phyloP scores from a whole-genome alignment of 2,888 invertebrate species.

The Cerastoderma edule region DNA sequence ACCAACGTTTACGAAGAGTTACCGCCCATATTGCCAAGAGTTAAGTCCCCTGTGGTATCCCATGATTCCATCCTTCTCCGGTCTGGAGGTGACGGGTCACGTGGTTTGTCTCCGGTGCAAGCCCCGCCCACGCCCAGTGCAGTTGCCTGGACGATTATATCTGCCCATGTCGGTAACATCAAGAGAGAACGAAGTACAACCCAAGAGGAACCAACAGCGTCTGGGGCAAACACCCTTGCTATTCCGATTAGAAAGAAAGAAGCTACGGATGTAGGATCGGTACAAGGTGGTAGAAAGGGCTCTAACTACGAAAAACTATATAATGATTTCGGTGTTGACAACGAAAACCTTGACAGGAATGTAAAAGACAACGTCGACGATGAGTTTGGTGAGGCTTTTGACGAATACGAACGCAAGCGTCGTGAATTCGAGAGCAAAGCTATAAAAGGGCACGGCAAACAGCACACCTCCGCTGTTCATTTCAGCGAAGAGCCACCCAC shows the following conservation, averaged over 20 bases:
- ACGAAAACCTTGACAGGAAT: background rate
- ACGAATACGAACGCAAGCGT: conserved; percentile 13
- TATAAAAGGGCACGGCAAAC: conserved; percentile 28
- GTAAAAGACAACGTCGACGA: background rate
- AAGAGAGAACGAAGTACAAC: no score
- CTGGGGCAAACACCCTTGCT: no score
- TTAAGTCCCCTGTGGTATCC: background rate
- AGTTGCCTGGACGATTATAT: conserved; percentile 16
- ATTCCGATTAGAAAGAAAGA: no score
- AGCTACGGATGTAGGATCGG: background rate
- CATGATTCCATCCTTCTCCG: background rate
- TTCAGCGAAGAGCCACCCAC: conserved; percentile 17
- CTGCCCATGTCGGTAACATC: no score
- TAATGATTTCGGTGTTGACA: background rate
- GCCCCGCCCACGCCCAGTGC: conserved; percentile 23
- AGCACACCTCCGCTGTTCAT: conserved; percentile 29
- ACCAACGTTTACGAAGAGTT: conserved; percentile 40
- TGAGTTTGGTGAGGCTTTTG: background rate
- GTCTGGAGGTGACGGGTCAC: conserved; percentile 11
- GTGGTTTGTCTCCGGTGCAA: conserved; percentile 8
- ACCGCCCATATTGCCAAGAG: conserved; percentile 27
- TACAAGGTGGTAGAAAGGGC: background rate
- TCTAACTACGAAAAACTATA: conserved; percentile 6
- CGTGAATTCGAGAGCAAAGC: conserved; percentile 15
- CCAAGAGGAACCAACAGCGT: no score